phyloP scores from a whole-genome alignment of 2,888 invertebrate species.

The Agapostemon virescens region DNA sequence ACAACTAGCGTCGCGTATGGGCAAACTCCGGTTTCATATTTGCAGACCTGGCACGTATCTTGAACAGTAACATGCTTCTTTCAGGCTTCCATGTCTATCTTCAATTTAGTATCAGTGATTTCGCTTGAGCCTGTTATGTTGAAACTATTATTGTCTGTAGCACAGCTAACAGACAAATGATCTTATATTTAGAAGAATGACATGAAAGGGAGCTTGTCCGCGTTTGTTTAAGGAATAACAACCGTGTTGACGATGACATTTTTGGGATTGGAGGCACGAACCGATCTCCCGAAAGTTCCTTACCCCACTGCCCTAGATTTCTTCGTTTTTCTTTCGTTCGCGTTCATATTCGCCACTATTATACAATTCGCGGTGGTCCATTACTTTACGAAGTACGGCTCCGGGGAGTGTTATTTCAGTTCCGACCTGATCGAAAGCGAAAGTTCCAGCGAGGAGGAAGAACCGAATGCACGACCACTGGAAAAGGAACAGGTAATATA shows the following conservation, averaged over 20 bases:
- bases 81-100: neutral
- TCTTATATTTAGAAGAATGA: neutral
- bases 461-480: slow-evolving; percentile 57
- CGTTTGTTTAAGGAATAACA: slow-evolving; percentile 85
- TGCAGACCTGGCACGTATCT: too few species aligned
- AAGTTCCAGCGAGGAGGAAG: slow-evolving; percentile 82
- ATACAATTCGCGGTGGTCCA: slow-evolving; percentile 93
- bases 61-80: neutral
- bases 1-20: too few species aligned
- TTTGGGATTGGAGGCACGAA: slow-evolving; percentile 89
- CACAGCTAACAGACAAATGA: neutral
- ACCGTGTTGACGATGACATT: slow-evolving; percentile 93
- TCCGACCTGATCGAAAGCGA: slow-evolving; percentile 84
- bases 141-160: neutral
- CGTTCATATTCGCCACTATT: slow-evolving; percentile 90
- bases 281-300: slow-evolving; percentile 91
- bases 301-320: slow-evolving; percentile 93
- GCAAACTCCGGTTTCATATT: too few species aligned
- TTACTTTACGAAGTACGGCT: slow-evolving; percentile 92
- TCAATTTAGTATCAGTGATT: neutral
- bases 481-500: slow-evolving; percentile 66
- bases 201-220: neutral
- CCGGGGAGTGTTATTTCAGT: slow-evolving; percentile 89
- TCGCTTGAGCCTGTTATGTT: neutral
- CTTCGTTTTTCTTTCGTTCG: slow-evolving; percentile 90